Evolutionary conservation across 1,140 invertebrate species (phyloP).

Genomic region (Caerostris extrusa): DNA sequence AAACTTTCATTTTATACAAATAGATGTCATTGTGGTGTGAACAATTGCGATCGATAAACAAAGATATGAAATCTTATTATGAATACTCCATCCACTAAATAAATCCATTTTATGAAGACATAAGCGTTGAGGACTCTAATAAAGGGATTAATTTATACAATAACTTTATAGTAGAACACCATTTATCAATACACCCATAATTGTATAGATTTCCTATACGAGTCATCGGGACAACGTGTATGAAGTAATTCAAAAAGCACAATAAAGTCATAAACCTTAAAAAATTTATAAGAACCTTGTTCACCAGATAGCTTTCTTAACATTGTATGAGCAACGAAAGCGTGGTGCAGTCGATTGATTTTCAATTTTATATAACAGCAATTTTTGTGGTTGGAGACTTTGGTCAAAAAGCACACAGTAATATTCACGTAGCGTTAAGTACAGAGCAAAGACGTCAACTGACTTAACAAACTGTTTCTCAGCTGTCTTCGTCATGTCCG

Average conservation of each 20-base stretch:
- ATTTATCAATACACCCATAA: neutral
- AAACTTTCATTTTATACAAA: neutral
- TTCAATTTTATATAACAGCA: neutral
- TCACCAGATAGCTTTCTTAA: slow-evolving; percentile 43
- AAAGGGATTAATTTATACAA: slow-evolving; percentile 2
- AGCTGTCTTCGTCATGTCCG: slow-evolving; percentile 73
- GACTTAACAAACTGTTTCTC: slow-evolving; percentile 30
- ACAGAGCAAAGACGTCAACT: slow-evolving; percentile 36
- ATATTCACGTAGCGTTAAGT: slow-evolving; percentile 51
- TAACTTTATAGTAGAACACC: neutral
- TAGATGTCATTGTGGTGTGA: neutral
- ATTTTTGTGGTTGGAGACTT: slow-evolving; percentile 1
- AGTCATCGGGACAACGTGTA: neutral
- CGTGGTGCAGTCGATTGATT: neutral
- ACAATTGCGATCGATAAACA: neutral
- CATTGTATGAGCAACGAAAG: slow-evolving; percentile 63
- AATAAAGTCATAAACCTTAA: neutral
- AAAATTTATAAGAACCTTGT: neutral
- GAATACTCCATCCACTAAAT: neutral
- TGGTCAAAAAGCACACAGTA: slow-evolving; percentile 64
- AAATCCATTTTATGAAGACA: neutral
- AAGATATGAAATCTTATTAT: neutral
- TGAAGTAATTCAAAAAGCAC: neutral
- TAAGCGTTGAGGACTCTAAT: neutral
- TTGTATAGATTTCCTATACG: neutral